phyloP scores from a whole-genome alignment of 2,113 vertebrate genomes.

The Ceuthmochares aereus region DNA sequence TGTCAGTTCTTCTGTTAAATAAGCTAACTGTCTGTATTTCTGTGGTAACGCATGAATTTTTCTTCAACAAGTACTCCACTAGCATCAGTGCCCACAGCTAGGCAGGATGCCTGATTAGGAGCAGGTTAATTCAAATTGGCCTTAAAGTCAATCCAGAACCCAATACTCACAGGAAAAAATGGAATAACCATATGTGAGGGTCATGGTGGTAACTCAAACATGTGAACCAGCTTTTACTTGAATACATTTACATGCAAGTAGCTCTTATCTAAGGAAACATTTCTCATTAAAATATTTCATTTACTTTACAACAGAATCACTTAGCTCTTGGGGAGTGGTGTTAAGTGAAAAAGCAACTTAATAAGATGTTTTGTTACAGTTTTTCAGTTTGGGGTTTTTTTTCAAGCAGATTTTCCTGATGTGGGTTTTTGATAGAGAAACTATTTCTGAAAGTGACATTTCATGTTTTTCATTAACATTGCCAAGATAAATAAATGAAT shows the following conservation, averaged over 20 bases:
- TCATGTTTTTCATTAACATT: not conserved
- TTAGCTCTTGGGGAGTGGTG: not conserved
- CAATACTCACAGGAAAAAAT: not conserved
- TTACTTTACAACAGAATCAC: not conserved
- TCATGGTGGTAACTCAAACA: not conserved
- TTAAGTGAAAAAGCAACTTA: not conserved
- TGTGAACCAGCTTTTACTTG: not conserved
- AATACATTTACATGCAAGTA: not conserved
- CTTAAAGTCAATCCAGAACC: not conserved
- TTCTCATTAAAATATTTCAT: not conserved
- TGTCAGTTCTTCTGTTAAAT: not conserved
- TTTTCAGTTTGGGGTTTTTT: fast-evolving
- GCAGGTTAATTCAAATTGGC: not conserved
- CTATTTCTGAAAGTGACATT: not conserved
- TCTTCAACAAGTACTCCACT: not conserved
- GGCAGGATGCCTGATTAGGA: not conserved
- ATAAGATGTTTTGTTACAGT: not conserved
- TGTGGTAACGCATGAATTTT: not conserved
- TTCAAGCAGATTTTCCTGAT: fast-evolving
- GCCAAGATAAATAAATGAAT: not conserved
- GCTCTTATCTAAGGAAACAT: not conserved
- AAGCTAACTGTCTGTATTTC: not conserved
- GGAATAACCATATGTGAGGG: fast-evolving
- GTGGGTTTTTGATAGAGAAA: not conserved
- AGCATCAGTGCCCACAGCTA: not conserved